phyloP scores from a whole-genome alignment of 2,113 vertebrate genomes.

The Strigops habroptila region DNA sequence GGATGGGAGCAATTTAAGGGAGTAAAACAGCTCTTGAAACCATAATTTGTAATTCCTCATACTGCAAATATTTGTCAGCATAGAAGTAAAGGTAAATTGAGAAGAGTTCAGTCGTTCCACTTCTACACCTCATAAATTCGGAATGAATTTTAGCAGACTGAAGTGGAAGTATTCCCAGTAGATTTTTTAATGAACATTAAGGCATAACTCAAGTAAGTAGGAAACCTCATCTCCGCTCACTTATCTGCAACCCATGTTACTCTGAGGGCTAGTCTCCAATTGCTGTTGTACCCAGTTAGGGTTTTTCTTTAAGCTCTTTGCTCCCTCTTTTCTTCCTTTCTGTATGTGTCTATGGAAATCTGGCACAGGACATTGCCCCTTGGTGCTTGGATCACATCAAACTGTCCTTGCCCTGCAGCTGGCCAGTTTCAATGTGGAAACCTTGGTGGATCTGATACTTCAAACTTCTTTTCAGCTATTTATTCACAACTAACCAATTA shows the following conservation, averaged over 20 bases:
- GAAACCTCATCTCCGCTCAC: fast-evolving
- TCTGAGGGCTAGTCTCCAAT: neutral
- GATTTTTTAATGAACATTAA: neutral
- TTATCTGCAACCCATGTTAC: neutral
- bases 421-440: neutral
- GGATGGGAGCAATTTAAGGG: neutral
- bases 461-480: neutral
- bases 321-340: neutral
- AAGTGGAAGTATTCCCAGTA: neutral
- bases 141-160: neutral
- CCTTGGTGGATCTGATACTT: neutral
- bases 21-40: neutral
- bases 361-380: neutral
- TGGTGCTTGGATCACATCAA: neutral
- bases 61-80: neutral
- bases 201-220: neutral
- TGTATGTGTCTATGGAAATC: neutral
- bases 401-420: neutral
- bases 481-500: fast-evolving
- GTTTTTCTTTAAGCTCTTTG: neutral
- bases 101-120: neutral
- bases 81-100: neutral
- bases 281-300: neutral
- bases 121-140: neutral
- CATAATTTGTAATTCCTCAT: neutral